Evolutionary conservation across 2,113 vertebrate genomes (phyloP).

Genomic region (Festucalex cinctus): DNA sequence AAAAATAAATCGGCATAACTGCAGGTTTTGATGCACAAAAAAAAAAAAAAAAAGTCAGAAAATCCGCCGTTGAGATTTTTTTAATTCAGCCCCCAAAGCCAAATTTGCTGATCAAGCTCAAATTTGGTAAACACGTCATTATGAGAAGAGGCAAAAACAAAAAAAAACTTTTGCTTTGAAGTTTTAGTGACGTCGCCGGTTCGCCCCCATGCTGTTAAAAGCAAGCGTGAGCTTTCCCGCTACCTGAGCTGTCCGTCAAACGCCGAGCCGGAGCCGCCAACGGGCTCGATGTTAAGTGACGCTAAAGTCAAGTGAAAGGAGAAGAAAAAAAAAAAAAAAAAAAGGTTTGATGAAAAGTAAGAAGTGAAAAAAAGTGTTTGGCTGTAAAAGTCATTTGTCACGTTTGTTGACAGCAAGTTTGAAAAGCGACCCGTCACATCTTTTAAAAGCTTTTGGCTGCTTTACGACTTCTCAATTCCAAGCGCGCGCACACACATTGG

Average conservation of each 20-base stretch:
- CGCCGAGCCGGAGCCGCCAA: background rate
- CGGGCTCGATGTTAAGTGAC: background rate
- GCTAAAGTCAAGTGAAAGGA: slow-evolving; percentile 2
- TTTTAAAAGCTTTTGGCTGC: slow-evolving; percentile 34
- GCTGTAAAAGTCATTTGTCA: slow-evolving; percentile 6
- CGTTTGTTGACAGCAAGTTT: slow-evolving; percentile 6
- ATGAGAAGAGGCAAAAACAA: too few species aligned
- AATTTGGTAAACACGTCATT: too few species aligned
- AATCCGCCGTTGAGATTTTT: too few species aligned
- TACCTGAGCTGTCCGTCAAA: background rate
- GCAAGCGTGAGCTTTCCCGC: background rate
- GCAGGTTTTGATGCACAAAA: too few species aligned
- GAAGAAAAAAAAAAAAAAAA: background rate
- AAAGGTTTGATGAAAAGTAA: slow-evolving; percentile 4
- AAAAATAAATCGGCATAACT: too few species aligned
- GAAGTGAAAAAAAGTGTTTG: slow-evolving; percentile 21
- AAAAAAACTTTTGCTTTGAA: too few species aligned
- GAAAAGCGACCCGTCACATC: slow-evolving; percentile 43
- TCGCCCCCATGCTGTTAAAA: background rate
- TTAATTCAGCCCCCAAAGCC: too few species aligned
- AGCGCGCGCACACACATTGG: background rate
- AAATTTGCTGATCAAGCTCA: too few species aligned
- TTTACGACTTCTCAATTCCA: slow-evolving; percentile 29
- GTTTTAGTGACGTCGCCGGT: too few species aligned
- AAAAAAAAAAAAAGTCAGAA: too few species aligned